Evolutionary conservation across 2,888 invertebrate genomes (phyloP).

Genomic region (Drosophila helvetica): DNA sequence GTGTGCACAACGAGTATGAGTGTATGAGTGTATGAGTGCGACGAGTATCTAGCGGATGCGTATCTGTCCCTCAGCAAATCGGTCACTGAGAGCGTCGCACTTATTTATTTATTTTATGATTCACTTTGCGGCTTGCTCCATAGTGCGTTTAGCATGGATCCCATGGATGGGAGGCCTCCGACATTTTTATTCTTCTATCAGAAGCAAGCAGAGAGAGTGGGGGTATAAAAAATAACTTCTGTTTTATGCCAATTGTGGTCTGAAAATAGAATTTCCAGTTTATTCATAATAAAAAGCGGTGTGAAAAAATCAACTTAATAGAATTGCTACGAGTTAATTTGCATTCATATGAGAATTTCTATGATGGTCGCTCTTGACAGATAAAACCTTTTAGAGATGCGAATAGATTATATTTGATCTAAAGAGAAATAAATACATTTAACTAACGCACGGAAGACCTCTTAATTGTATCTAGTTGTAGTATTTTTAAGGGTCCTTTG

Average conservation of each 20-base stretch:
- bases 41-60: conserved; percentile 61
- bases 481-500: too few relatives aligned
- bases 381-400: conserved; percentile 12
- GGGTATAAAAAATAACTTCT: conserved; percentile 31
- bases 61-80: conserved; percentile 56
- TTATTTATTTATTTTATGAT: conserved; percentile 53
- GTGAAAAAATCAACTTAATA: conserved; percentile 19
- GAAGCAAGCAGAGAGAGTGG: neutral
- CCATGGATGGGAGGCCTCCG: conserved; percentile 38
- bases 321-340: conserved; percentile 55
- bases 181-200: conserved; percentile 45
- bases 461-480: conserved; percentile 18
- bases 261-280: conserved; percentile 50
- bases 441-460: conserved; percentile 7
- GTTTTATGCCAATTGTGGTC: conserved; percentile 57
- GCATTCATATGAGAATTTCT: conserved; percentile 55
- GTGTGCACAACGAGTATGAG: conserved; percentile 13
- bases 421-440: neutral
- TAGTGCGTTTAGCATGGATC: conserved; percentile 42
- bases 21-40: neutral
- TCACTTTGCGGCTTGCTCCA: conserved; percentile 33
- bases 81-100: conserved; percentile 52
- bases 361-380: conserved; percentile 35
- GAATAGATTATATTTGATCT: conserved; percentile 1
- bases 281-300: conserved; percentile 21